Conservation (phyloP, 2,797 vertebrate genomes). For the Labroides dimidiatus region DNA sequence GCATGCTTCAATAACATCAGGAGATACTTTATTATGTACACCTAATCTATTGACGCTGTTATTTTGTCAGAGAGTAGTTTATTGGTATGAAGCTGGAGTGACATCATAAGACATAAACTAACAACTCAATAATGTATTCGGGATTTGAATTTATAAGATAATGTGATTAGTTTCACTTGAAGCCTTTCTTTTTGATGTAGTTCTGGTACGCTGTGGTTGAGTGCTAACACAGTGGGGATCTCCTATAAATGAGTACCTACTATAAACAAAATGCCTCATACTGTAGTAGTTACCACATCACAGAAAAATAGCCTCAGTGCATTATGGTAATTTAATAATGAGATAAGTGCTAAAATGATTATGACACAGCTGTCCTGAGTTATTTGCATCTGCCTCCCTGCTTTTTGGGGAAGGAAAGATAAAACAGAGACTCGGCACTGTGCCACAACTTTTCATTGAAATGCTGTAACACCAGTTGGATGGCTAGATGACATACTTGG, state of each 20-base stretch:
- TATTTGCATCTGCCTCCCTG: slow-evolving; percentile 21
- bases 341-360: slow-evolving; percentile 59
- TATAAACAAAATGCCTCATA: slow-evolving; percentile 57
- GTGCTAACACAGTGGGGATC: slow-evolving; percentile 48
- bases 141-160: slow-evolving; percentile 43
- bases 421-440: slow-evolving; percentile 10
- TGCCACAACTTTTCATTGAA: slow-evolving; percentile 47
- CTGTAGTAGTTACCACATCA: slow-evolving; percentile 53
- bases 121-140: slow-evolving; percentile 52
- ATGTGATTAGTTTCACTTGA: slow-evolving; percentile 71
- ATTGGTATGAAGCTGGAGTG: slow-evolving; percentile 16
- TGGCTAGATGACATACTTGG: slow-evolving; percentile 53
- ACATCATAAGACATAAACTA: slow-evolving; percentile 40
- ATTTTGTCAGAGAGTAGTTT: slow-evolving; percentile 1
- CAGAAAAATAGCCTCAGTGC: slow-evolving; percentile 51
- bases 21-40: no score
- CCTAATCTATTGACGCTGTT: no score
- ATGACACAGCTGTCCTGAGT: slow-evolving; percentile 54
- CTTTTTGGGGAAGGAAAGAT: neutral
- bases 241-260: slow-evolving; percentile 69
- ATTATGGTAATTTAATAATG: slow-evolving; percentile 74
- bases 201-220: slow-evolving; percentile 60
- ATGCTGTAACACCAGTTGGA: slow-evolving; percentile 45
- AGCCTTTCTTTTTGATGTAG: slow-evolving; percentile 65
- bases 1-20: no score